Percentiles rank a stretch among this genome's conserved stretches.
Evolutionary conservation across 2,888 invertebrate species (phyloP).

Genomic region (Cacoxenus indagator): DNA sequence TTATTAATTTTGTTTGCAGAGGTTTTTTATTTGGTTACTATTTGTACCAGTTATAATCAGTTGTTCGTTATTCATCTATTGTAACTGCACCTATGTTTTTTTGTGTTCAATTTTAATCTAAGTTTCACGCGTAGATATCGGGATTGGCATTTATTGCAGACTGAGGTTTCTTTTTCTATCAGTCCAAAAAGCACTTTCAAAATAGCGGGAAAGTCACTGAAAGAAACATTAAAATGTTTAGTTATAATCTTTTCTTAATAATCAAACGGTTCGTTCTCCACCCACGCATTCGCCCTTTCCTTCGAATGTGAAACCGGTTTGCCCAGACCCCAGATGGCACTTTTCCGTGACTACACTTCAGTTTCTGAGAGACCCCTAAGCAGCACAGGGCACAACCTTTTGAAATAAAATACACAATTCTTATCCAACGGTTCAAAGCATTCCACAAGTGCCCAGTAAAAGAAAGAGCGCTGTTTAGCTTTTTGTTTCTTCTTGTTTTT

Average conservation of each 20-base stretch:
- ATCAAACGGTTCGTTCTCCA: slow-evolving; percentile 54
- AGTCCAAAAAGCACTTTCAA: slow-evolving; percentile 77
- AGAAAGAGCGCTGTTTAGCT: slow-evolving; percentile 79
- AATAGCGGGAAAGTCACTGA: slow-evolving; percentile 77
- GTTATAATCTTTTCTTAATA: neutral
- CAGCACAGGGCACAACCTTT: slow-evolving; percentile 76
- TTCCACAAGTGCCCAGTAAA: slow-evolving; percentile 81
- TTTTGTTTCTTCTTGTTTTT: slow-evolving; percentile 70
- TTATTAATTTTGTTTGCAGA: no score
- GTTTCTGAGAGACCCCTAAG: slow-evolving; percentile 75
- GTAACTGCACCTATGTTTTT: no score
- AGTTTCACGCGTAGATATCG: no score
- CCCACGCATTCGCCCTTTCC: slow-evolving; percentile 76
- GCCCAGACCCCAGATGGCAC: slow-evolving; percentile 82
- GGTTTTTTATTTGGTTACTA: no score
- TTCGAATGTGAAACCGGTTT: slow-evolving; percentile 79
- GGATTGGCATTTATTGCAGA: no score
- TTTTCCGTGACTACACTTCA: slow-evolving; percentile 81
- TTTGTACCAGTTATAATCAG: no score
- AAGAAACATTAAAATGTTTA: neutral
- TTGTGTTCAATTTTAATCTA: no score
- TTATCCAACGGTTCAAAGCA: slow-evolving; percentile 77
- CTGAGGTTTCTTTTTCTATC: slow-evolving; percentile 77
- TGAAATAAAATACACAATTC: slow-evolving; percentile 74
- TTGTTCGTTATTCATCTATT: no score